Conservation (phyloP, 2,113 vertebrate species). For the Mungos mungo region DNA sequence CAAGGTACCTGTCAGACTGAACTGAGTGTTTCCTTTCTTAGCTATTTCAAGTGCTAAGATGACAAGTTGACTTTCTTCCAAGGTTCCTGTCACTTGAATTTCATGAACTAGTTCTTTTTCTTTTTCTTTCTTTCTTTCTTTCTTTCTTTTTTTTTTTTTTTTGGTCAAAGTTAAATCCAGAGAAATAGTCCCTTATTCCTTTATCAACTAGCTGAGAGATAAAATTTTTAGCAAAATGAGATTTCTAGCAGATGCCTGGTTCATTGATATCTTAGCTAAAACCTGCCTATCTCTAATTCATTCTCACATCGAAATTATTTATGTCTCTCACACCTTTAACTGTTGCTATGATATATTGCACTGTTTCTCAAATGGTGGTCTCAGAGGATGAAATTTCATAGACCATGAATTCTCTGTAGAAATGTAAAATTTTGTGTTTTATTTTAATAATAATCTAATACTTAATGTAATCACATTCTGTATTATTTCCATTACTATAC, state of each 20-base stretch:
- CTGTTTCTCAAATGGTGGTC: background rate
- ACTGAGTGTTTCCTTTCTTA: constrained; percentile 62
- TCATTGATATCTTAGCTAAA: constrained; percentile 15
- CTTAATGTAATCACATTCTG: constrained; percentile 8
- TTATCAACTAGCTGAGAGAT: constrained; percentile 32
- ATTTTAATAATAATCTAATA: constrained; percentile 33
- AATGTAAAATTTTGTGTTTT: background rate
- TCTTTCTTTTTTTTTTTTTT: background rate
- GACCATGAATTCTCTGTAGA: background rate
- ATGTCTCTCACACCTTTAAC: constrained; percentile 8
- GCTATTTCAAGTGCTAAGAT: constrained; percentile 64
- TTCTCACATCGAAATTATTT: constrained; percentile 42
- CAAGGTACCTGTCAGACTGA: constrained; percentile 48
- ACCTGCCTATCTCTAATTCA: background rate
- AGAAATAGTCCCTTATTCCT: constrained; percentile 51
- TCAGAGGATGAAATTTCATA: constrained; percentile 18
- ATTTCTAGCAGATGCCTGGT: constrained; percentile 31
- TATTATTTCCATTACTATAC: constrained; percentile 4
- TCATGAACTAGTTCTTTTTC: constrained; percentile 61
- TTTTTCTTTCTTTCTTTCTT: background rate
- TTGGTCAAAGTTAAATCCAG: constrained; percentile 68
- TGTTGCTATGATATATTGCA: background rate
- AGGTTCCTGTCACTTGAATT: constrained; percentile 74
- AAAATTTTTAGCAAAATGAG: constrained; percentile 43
- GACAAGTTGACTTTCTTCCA: constrained; percentile 74